phyloP scores from a whole-genome alignment of 2,113 vertebrate genomes.

The Syngnathus floridae region DNA sequence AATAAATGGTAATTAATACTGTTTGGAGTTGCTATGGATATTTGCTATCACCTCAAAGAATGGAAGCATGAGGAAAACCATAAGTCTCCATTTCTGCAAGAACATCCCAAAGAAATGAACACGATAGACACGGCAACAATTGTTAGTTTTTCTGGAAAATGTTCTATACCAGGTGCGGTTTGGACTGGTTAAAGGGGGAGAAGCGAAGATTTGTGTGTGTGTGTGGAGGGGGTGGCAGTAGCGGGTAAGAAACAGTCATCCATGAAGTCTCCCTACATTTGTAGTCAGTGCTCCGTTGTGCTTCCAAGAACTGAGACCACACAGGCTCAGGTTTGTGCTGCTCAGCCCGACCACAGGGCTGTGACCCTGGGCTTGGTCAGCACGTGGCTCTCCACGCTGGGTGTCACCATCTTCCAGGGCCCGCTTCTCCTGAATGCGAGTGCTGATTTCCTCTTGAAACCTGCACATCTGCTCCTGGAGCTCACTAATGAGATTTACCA shows the following conservation, averaged over 20 bases:
- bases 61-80: constrained; percentile 46
- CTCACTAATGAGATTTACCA: constrained; percentile 98
- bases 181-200: constrained; percentile 45
- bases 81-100: constrained; percentile 21
- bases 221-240: constrained; percentile 5
- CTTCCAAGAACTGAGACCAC: constrained; percentile 47
- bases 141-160: constrained; percentile 53
- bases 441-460: constrained; percentile 95
- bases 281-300: constrained; percentile 76
- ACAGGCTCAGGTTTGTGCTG: constrained; percentile 38
- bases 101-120: constrained; percentile 33
- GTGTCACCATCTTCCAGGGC: constrained; percentile 71
- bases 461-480: constrained; percentile 98
- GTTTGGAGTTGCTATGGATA: background rate
- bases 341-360: constrained; percentile 40
- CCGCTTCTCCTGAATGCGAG: constrained; percentile 87
- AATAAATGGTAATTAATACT: background rate
- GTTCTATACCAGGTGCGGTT: constrained; percentile 40
- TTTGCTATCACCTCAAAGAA: constrained; percentile 22
- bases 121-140: constrained; percentile 18
- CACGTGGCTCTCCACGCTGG: constrained; percentile 56
- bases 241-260: constrained; percentile 54
- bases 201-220: constrained; percentile 7
- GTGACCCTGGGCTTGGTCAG: constrained; percentile 39
- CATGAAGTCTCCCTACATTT: constrained; percentile 82